These are phyloP conservation scores for Illadopsis cleaveri DNA, from an alignment of 2,113 vertebrate species.

Conservation along the genomic window DNA sequence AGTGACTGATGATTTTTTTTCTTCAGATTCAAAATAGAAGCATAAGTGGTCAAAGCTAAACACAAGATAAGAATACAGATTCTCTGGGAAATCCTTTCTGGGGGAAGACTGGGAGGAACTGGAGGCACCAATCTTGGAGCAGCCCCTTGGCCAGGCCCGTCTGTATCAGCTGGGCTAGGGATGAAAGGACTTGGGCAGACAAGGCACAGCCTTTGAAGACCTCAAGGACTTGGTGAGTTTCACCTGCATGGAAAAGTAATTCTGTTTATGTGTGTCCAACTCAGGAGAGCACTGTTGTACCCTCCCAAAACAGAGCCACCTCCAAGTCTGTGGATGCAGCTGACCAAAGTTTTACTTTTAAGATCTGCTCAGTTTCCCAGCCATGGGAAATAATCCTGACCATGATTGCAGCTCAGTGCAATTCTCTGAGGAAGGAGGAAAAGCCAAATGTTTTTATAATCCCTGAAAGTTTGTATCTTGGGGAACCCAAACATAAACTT, in stretches of 20 bases:
- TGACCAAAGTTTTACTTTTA: background rate
- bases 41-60: background rate
- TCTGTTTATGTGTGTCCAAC: background rate
- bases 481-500: background rate
- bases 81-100: background rate
- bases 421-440: background rate
- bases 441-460: background rate
- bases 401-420: background rate
- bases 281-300: background rate
- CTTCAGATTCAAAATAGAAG: background rate
- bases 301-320: background rate
- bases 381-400: background rate
- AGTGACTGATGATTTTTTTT: background rate
- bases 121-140: background rate
- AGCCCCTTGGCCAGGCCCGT: background rate
- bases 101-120: background rate
- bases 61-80: background rate
- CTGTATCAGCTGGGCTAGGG: background rate
- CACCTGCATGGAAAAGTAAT: background rate
- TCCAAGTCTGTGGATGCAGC: background rate
- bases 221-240: background rate
- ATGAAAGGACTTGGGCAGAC: background rate
- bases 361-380: background rate
- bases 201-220: background rate
- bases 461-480: background rate